Conservation (phyloP, 2,113 vertebrate species). For the Nicator chloris region DNA sequence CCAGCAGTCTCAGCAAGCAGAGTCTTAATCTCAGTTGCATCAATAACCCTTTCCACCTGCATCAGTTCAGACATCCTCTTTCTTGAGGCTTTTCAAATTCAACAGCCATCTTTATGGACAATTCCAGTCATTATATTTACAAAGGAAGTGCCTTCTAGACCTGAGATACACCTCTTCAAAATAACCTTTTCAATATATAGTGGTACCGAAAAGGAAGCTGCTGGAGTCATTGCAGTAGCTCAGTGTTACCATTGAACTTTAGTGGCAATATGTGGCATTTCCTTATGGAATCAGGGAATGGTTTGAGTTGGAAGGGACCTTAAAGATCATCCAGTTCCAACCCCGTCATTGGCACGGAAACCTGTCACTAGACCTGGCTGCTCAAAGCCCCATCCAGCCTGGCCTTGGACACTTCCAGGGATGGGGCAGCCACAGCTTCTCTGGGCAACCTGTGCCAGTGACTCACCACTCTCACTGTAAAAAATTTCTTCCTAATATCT, state of each 20-base stretch:
- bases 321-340: neutral
- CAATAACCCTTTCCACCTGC: neutral
- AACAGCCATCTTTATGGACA: neutral
- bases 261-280: neutral
- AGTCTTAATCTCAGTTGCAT: neutral
- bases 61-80: neutral
- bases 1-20: neutral
- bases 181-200: neutral
- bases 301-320: neutral
- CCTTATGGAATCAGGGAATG: neutral
- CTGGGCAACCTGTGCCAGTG: neutral
- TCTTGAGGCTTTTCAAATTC: neutral
- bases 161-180: neutral
- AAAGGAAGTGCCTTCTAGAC: neutral
- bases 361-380: neutral
- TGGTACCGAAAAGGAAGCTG: neutral
- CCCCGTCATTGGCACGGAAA: neutral
- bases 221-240: neutral
- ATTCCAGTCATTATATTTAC: neutral
- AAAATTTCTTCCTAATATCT: neutral
- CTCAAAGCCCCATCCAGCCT: neutral
- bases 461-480: neutral
- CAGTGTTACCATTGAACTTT: neutral
- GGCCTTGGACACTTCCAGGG: neutral
- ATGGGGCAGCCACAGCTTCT: neutral